Evolutionary conservation across 2,888 invertebrate genomes (phyloP).

Genomic region (Caprella mutica): DNA sequence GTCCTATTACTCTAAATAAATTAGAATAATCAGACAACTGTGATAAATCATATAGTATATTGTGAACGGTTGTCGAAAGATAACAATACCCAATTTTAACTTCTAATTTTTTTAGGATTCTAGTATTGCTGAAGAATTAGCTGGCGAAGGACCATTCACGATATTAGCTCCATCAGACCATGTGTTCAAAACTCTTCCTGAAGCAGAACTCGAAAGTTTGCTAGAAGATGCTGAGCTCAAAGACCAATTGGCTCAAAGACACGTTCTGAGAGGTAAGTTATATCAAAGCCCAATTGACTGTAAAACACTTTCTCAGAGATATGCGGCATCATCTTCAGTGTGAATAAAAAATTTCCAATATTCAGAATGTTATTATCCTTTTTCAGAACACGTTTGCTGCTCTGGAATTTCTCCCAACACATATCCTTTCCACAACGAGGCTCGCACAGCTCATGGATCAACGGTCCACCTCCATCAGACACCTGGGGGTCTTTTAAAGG

Average conservation of each 20-base stretch:
- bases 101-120: slow-evolving; percentile 40
- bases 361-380: background rate
- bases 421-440: slow-evolving; percentile 28
- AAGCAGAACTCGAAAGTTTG: slow-evolving; percentile 43
- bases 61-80: too few species aligned
- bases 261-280: slow-evolving; percentile 19
- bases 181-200: slow-evolving; percentile 46
- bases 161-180: slow-evolving; percentile 51
- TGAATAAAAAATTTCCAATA: background rate
- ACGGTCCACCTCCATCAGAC: slow-evolving; percentile 24
- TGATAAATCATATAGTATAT: too few species aligned
- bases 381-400: slow-evolving; percentile 32
- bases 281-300: too few species aligned
- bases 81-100: too few species aligned
- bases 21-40: background rate
- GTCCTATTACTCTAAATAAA: background rate
- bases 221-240: slow-evolving; percentile 17
- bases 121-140: slow-evolving; percentile 45
- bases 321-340: background rate
- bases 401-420: slow-evolving; percentile 29
- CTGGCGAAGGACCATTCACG: slow-evolving; percentile 45
- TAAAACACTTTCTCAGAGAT: too few species aligned
- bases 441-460: slow-evolving; percentile 21
- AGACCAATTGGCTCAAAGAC: slow-evolving; percentile 18
- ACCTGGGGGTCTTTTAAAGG: slow-evolving; percentile 23